Evolutionary conservation across 1,140 invertebrate species (phyloP).

Genomic region (Lamellibrachia luymesi): DNA sequence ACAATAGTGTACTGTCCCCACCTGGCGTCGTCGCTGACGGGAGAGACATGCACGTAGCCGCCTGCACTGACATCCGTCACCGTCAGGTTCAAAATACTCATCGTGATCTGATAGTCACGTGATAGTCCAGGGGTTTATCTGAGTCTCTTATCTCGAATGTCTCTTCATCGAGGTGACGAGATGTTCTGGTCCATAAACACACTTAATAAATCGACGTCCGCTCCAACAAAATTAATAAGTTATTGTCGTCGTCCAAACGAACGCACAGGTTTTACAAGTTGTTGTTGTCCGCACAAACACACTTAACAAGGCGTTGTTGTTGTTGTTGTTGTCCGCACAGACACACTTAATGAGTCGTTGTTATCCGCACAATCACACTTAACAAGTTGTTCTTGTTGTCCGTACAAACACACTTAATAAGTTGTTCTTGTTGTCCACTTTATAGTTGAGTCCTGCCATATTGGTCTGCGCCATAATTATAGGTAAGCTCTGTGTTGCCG

Average conservation of each 20-base stretch:
- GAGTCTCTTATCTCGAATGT: not conserved
- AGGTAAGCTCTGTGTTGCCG: not conserved
- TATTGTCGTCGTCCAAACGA: not conserved
- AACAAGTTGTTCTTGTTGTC: too few species aligned
- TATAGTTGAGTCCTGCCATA: constrained; percentile 1
- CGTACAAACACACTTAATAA: not conserved
- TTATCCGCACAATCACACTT: too few species aligned
- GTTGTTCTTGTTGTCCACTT: not conserved
- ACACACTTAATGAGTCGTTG: too few species aligned
- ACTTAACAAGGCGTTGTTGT: not conserved
- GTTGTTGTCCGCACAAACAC: not conserved
- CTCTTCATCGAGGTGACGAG: not conserved
- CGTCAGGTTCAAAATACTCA: constrained; percentile 1
- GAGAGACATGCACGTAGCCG: not conserved
- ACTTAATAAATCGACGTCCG: not conserved
- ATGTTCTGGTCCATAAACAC: not conserved
- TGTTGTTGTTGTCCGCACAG: not conserved
- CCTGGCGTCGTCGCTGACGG: not conserved
- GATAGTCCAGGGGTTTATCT: not conserved
- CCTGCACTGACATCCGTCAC: not conserved
- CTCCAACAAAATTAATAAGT: too few species aligned
- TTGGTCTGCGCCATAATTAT: not conserved
- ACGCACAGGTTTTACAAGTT: not conserved
- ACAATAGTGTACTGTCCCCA: not conserved
- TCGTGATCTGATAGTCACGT: not conserved